Base-by-base conservation (phyloP, 2,113 vertebrate species). In the Clarias batrachus region DNA sequence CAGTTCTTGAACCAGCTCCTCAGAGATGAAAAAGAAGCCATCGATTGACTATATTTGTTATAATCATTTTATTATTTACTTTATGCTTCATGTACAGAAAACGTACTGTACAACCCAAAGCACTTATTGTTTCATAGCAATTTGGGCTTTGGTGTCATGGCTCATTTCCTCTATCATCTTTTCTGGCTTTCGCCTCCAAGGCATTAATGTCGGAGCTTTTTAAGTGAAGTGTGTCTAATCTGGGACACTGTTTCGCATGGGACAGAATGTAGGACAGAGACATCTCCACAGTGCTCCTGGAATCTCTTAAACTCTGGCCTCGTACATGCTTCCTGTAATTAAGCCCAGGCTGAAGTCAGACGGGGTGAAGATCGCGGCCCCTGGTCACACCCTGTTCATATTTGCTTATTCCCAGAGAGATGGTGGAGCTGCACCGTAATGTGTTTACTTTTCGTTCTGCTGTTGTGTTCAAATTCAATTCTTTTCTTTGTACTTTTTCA, bases 251-350 rank as follows among this genome's bases (percentile, higher is more conserved):
- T 85, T 60, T 82, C 90, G 54, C 86, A 30, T 54, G 90, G 86
- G 88, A 87, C 84, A 71, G 57, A 82, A 90, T 89, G 82, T 89
- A 88, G 90, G 90, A 85, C 88, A 57, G 74, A 73, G 82, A 59
- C 83, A 56, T 85, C 60, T 48, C 87, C 68, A 52, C 73, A 79
- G 60, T 87, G 60, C 41, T 76, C 30, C 63, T 74, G 73, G 76
- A 81, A 37, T 83, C 81, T 86, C 54, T 86, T 78, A 82, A 78
- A 87, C 82, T 41, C 27, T 70, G 54, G 62, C 66, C 66, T 30
- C 59, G 52, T 84, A 41, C 30, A 65, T 30, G 52, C 52, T 77
- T 87, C 16, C 86, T 33, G 66, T 63, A 74, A 84, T 78, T 48
- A 85, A 79, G 33, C 56, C 85, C 9, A 57, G 59, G 77, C 30